Evolutionary conservation across 2,113 vertebrate genomes (phyloP).

Genomic region (Oceanites oceanicus): DNA sequence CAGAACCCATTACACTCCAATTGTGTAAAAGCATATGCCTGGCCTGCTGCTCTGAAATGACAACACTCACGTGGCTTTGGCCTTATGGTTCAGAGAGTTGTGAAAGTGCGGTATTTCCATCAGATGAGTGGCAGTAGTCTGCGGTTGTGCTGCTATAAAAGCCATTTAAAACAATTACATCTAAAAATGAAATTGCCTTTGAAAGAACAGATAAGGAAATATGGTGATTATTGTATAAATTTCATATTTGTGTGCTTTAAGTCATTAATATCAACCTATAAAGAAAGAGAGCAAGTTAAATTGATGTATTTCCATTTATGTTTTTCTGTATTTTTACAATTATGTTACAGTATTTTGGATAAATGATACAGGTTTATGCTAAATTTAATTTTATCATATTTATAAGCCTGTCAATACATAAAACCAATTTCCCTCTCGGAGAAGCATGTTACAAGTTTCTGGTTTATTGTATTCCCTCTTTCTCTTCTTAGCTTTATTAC

Average conservation of each 20-base stretch:
- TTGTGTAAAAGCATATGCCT: background rate
- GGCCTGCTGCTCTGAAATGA: background rate
- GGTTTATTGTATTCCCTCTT: background rate
- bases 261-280: background rate
- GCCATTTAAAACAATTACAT: background rate
- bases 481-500: background rate
- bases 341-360: background rate
- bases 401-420: background rate
- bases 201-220: background rate
- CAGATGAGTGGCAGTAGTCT: background rate
- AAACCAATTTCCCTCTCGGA: background rate
- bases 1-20: background rate
- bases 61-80: background rate
- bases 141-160: background rate
- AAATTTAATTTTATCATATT: background rate
- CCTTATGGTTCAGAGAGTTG: background rate
- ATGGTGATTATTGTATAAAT: background rate
- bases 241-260: background rate
- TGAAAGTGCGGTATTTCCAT: background rate
- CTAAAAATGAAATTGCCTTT: background rate
- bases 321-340: background rate
- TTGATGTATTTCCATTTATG: background rate
- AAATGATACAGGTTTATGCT: background rate
- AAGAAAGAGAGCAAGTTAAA: background rate
- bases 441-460: background rate